phyloP scores from a whole-genome alignment of 2,797 vertebrate species.

The Monodelphis domestica region DNA sequence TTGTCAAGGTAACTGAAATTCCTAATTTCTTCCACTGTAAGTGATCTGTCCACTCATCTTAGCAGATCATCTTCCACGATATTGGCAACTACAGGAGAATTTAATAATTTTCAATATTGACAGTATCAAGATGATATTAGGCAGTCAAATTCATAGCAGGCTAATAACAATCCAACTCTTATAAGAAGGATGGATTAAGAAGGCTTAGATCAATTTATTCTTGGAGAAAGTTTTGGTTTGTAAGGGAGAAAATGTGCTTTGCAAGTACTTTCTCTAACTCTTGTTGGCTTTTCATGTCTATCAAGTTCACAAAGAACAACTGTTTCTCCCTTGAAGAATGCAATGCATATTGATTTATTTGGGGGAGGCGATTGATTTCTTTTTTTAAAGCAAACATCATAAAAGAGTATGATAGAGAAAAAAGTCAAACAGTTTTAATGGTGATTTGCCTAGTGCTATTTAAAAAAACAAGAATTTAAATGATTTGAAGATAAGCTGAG shows the following conservation, averaged over 20 bases:
- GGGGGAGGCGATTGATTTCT: conserved; percentile 27
- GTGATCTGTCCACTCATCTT: not conserved
- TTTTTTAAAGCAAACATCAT: conserved; percentile 55
- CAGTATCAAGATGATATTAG: conserved; percentile 9
- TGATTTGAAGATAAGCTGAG: conserved; percentile 36
- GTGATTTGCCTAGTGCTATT: conserved; percentile 9
- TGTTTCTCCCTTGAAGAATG: not conserved
- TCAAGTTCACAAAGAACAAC: conserved; percentile 1
- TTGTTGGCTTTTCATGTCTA: not conserved
- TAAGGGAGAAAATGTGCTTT: not conserved
- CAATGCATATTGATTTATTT: not conserved
- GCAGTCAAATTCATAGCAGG: not conserved
- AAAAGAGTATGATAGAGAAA: conserved; percentile 22
- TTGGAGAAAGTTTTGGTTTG: conserved; percentile 41
- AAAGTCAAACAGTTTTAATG: conserved; percentile 23
- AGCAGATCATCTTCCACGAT: conserved; percentile 20
- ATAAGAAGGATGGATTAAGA: conserved; percentile 27
- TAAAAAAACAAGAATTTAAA: conserved; percentile 54
- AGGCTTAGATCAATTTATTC: not conserved
- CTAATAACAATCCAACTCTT: conserved; percentile 22
- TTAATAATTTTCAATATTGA: conserved; percentile 8
- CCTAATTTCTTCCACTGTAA: not conserved
- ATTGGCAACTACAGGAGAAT: not conserved
- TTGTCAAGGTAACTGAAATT: conserved; percentile 19
- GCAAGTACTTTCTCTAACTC: conserved; percentile 18